Base-by-base conservation (phyloP, 2,113 vertebrate species). In the Festucalex cinctus region DNA sequence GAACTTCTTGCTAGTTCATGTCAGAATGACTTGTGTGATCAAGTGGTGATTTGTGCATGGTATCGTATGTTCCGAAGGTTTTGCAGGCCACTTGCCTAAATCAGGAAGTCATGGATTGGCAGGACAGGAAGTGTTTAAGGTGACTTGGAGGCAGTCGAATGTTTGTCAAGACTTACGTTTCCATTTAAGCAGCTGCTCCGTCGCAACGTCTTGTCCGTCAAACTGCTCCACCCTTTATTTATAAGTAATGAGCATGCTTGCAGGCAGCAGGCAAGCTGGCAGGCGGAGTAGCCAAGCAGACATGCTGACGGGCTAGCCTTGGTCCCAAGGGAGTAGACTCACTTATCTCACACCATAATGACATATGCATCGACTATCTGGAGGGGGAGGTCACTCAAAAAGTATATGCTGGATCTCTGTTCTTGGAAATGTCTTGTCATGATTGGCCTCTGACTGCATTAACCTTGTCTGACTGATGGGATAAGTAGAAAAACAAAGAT, bases 231-330 rank as follows among this genome's bases (percentile, higher is more conserved):
- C 73, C 77, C 70, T 69, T 87, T 79, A 86, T 90, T 76, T 71
- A 88, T 89, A 86, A 87, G 76, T 89, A 84, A 88, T 88, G 87
- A 85, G 54, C 73, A 35, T 64, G 77, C 82, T 83, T 79, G 79
- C 78, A 72, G 78, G 70, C 73, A 69, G 41, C 41, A 13, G 13
- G 48, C 20, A 49, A 20, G 48, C 46, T 9, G 6, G 74, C 84
- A 39, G 76, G 24, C 57, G 49, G 65, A 51, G 48, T 22, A 22
- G 8, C 9, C 72, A 68, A 77, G 85, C 79, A 90, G 88, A 86
- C 86, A 66, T 41, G 68, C 39, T 76, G 86, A 79, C 88, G 83
- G 71, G 74, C 73, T 69, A 49, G 83, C 56, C 75, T 44, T 56
- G 0, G 68, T 85, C 84, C 83, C 88, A 57, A 65, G 26, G 77